Evolutionary conservation across 2,113 vertebrate species (phyloP).

Genomic region (Salvelinus namaycush): DNA sequence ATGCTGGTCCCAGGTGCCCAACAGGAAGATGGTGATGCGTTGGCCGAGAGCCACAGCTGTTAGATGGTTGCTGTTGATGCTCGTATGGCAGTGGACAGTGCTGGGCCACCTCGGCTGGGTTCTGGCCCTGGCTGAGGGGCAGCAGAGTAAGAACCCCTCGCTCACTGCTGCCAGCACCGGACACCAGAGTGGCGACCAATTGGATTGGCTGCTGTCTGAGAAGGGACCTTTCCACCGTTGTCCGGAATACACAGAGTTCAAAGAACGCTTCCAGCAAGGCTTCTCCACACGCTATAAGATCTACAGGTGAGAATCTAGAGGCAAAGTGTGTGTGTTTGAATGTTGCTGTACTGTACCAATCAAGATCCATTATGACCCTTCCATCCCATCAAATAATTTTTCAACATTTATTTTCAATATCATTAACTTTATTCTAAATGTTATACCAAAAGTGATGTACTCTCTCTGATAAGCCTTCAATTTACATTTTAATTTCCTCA

Average conservation of each 20-base stretch:
- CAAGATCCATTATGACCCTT: too few species aligned
- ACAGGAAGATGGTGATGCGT: conserved; percentile 95
- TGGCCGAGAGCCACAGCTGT: conserved; percentile 73
- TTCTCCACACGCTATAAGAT: conserved; percentile 98
- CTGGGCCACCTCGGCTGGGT: conserved; percentile 75
- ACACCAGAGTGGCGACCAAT: conserved; percentile 56
- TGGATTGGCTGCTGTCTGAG: conserved; percentile 96
- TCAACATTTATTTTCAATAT: conserved; percentile 5
- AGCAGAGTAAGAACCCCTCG: conserved; percentile 76
- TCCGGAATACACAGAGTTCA: conserved; percentile 92
- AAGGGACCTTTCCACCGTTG: conserved; percentile 94
- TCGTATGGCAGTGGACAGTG: conserved; percentile 71
- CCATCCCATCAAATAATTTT: background rate
- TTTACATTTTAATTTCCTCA: conserved; percentile 45
- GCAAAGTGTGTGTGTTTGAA: background rate
- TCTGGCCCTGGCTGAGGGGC: conserved; percentile 80
- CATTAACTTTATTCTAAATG: conserved; percentile 45
- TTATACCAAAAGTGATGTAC: conserved; percentile 30
- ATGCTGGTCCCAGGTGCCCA: conserved; percentile 90
- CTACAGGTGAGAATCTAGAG: conserved; percentile 86
- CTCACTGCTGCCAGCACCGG: conserved; percentile 9
- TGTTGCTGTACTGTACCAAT: background rate
- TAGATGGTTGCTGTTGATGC: conserved; percentile 78
- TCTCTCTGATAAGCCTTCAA: conserved; percentile 28
- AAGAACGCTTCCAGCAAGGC: conserved; percentile 92